Conservation (phyloP, 2,113 vertebrate genomes). For the Spheniscus mendiculus region DNA sequence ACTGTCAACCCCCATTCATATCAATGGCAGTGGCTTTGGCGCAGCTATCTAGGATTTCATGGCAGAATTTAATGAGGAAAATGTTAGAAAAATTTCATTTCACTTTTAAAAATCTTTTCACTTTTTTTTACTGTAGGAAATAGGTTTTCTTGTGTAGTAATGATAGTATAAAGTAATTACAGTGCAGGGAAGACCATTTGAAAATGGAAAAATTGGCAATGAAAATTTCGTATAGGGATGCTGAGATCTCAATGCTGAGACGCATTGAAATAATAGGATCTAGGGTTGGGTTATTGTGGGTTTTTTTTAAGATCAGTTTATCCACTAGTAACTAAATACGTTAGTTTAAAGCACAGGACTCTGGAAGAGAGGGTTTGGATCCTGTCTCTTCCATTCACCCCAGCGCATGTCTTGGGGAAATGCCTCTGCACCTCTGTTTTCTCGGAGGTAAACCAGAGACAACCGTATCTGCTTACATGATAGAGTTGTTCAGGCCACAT, state of each 20-base stretch:
- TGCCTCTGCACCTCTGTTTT: background rate
- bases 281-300: background rate
- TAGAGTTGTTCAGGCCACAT: background rate
- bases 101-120: background rate
- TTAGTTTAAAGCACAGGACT: background rate
- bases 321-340: too few relatives aligned
- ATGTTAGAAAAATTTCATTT: background rate
- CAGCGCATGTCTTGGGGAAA: background rate
- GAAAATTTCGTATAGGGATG: background rate
- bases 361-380: background rate
- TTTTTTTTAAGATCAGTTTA: background rate
- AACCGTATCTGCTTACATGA: background rate
- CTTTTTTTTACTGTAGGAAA: background rate
- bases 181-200: background rate
- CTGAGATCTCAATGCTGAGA: background rate
- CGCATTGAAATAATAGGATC: background rate
- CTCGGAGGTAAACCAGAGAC: background rate
- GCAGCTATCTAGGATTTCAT: background rate
- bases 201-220: background rate
- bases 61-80: background rate
- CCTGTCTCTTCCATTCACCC: background rate
- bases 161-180: background rate
- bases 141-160: background rate
- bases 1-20: background rate
- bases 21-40: background rate